Percentiles rank a stretch among this genome's conserved stretches.
These are phyloP conservation scores for Gasteruption jaculator DNA, from an alignment of 2,888 invertebrate genomes.

Conservation along the genomic window DNA sequence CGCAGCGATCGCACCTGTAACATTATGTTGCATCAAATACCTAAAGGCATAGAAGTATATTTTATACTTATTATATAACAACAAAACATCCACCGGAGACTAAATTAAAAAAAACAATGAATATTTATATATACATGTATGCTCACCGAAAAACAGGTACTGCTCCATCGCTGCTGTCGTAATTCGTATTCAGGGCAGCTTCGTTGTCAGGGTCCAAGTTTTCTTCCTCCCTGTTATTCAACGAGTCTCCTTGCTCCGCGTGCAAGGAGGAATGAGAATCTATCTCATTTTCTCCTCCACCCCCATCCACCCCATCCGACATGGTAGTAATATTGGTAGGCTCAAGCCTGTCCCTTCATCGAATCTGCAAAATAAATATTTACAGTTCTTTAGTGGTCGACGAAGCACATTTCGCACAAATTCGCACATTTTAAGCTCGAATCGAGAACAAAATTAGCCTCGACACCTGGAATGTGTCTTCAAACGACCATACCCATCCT, in stretches of 20 bases:
- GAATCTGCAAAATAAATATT: slow-evolving; percentile 25
- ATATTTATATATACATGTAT: slow-evolving; percentile 13
- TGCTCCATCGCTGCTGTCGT: slow-evolving; percentile 57
- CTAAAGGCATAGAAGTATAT: background rate
- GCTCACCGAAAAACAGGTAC: slow-evolving; percentile 51
- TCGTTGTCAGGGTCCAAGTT: slow-evolving; percentile 54
- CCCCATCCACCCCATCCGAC: slow-evolving; percentile 49
- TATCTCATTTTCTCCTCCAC: slow-evolving; percentile 50
- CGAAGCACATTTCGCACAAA: no score
- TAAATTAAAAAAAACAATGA: slow-evolving; percentile 3
- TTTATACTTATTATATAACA: slow-evolving; percentile 1
- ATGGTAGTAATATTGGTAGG: slow-evolving; percentile 40
- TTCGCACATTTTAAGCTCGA: no score
- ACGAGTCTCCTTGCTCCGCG: slow-evolving; percentile 42
- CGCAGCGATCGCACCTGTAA: slow-evolving; percentile 74
- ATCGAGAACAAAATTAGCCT: no score
- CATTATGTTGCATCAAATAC: slow-evolving; percentile 12
- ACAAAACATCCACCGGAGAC: slow-evolving; percentile 5
- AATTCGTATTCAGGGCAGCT: slow-evolving; percentile 55
- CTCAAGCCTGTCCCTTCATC: slow-evolving; percentile 38
- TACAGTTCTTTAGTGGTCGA: background rate
- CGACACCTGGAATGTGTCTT: no score
- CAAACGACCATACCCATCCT: no score
- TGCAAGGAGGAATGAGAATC: slow-evolving; percentile 49
- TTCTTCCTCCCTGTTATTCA: slow-evolving; percentile 49